A percentile compares a stretch with the other conserved stretches of the same genome.
Evolutionary conservation across 1,140 invertebrate species (phyloP).

Genomic region (Bombus cullumanus): DNA sequence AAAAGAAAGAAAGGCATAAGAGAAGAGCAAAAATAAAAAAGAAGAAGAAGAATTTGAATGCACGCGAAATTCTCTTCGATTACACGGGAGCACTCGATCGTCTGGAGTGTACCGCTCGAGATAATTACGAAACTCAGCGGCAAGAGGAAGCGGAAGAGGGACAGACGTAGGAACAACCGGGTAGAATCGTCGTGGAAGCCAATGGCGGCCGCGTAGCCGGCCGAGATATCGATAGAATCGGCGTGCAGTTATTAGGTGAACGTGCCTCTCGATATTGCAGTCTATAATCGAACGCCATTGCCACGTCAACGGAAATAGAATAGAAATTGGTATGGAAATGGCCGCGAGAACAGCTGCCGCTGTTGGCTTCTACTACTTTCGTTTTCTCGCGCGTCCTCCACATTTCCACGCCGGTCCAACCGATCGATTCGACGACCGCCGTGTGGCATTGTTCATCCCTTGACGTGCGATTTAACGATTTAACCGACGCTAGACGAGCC

Average conservation of each 20-base stretch:
- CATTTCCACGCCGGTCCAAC: not conserved
- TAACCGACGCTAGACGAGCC: no score
- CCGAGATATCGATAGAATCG: conserved; percentile 60
- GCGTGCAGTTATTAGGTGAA: conserved; percentile 76
- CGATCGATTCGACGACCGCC: no score
- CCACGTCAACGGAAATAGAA: conserved; percentile 79
- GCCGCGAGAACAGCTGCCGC: conserved; percentile 42
- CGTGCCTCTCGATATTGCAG: conserved; percentile 78
- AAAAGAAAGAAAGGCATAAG: not conserved
- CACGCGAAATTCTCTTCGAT: not conserved
- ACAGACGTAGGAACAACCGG: not conserved
- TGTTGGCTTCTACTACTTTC: conserved; percentile 19
- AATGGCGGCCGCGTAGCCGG: conserved; percentile 43
- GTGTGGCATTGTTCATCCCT: no score
- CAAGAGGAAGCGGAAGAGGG: not conserved
- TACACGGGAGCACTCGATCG: not conserved
- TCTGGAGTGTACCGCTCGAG: conserved; percentile 4
- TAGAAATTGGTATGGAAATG: conserved; percentile 77
- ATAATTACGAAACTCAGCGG: conserved; percentile 34
- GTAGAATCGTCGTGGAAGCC: conserved; percentile 35
- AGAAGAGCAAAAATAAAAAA: not conserved
- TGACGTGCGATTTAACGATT: no score
- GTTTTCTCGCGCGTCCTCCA: conserved; percentile 6
- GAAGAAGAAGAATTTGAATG: not conserved
- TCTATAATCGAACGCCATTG: conserved; percentile 79